Conservation (phyloP, 2,113 vertebrate genomes). For the Pelecanoides urinatrix region DNA sequence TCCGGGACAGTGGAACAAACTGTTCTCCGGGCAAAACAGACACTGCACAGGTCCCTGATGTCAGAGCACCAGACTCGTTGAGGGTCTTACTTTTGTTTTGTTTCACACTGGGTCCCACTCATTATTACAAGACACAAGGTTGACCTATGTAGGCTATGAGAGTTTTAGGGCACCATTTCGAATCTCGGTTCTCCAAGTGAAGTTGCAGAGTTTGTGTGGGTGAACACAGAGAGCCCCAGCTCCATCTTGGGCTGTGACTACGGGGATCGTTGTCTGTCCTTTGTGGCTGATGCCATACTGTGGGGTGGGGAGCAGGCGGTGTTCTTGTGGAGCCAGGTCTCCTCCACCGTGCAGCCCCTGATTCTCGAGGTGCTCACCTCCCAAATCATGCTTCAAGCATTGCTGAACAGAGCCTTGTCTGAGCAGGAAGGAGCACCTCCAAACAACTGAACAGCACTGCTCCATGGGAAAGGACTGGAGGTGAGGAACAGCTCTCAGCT, state of each 20-base stretch:
- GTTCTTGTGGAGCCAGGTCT: not conserved
- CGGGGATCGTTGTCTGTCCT: accelerated
- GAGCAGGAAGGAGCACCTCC: not conserved
- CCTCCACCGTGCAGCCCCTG: not conserved
- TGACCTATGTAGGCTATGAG: accelerated
- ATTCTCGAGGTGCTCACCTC: not conserved
- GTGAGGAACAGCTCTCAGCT: not conserved
- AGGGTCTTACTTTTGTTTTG: not conserved
- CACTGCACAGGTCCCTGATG: accelerated
- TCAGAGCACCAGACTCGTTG: too few relatives aligned
- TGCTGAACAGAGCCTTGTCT: not conserved
- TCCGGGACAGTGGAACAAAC: not conserved
- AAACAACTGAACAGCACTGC: not conserved
- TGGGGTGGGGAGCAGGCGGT: not conserved
- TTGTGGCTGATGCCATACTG: accelerated
- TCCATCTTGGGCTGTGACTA: not conserved
- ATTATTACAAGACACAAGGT: accelerated
- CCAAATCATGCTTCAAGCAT: not conserved
- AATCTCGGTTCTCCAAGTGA: not conserved
- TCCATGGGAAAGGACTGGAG: not conserved
- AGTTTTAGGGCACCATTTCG: not conserved
- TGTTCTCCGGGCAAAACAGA: not conserved
- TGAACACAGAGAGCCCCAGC: not conserved
- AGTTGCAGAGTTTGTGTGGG: not conserved
- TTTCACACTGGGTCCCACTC: not conserved